phyloP scores from a whole-genome alignment of 2,113 vertebrate genomes.

The Cygnus atratus region DNA sequence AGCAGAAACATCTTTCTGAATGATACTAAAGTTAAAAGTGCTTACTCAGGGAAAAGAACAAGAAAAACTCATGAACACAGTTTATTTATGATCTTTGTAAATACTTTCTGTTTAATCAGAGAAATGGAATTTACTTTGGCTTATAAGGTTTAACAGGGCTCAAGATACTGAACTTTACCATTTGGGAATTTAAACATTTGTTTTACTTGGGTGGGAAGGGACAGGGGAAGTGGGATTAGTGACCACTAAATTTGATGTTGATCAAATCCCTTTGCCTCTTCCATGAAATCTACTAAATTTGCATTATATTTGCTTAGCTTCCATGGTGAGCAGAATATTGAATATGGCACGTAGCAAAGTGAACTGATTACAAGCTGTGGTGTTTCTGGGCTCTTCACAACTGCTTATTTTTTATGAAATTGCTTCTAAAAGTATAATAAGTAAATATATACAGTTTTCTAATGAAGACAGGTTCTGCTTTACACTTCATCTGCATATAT shows the following conservation, averaged over 20 bases:
- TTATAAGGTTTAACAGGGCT: conserved; percentile 40
- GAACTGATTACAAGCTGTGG: background rate
- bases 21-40: background rate
- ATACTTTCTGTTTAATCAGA: conserved; percentile 38
- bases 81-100: conserved; percentile 36
- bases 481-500: background rate
- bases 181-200: conserved; percentile 51
- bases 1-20: background rate
- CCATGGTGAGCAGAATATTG: background rate
- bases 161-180: conserved; percentile 36
- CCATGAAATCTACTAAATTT: conserved; percentile 20
- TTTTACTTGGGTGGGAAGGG: background rate
- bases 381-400: background rate
- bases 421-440: background rate
- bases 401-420: background rate
- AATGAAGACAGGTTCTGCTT: background rate
- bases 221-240: background rate
- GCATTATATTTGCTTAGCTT: conserved; percentile 7
- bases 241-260: conserved; percentile 22
- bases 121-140: conserved; percentile 44
- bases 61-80: background rate
- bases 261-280: background rate
- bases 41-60: conserved; percentile 1
- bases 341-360: background rate
- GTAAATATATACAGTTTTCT: background rate